Evolutionary conservation across 2,113 vertebrate species (phyloP), one percentile per base, ranked within the genome.

Genomic region (Tympanuchus pallidicinctus): DNA sequence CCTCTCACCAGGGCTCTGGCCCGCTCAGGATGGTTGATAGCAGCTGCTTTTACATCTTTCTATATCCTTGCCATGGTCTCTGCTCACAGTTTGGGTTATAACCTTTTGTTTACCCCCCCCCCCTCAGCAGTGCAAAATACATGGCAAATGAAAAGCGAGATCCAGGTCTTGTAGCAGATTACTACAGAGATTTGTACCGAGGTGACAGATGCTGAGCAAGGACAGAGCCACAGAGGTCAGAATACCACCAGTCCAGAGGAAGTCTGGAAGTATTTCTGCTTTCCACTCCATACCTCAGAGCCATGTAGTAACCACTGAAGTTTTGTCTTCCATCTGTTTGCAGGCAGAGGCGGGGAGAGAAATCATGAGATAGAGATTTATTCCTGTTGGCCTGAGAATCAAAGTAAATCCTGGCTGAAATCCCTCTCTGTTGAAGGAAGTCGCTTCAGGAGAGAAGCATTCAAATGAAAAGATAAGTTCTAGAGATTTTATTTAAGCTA

Each of bases 321-420:
- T 17, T 81, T 67, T 72, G 60, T 15, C 36, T 65, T 84, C 47
- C 60, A 50, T 60, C 48, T 71, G 76, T 43, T 60, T 70, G 85
- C 80, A 91, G 94, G 82, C 28, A 73, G 54, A 73, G 50, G 66
- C 1, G 3, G 45, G 63, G 40, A 80, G 47, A 80, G 60, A 27
- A 80, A 84, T 77, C 64, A 30, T 4, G 1, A 80, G 59, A 43
- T 61, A 79, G 63, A 94, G 47, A 60, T 90, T 91, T 92, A 93
- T 86, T 65, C 6, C 54, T 83, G 43, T 73, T 86, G 85, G 85
- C 93, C 82, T 84, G 89, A 82, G 76, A 84, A 69, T 80, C 90
- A 95, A 93, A 82, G 34, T 47, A 83, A 79, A 48, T 77, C 60
- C 63, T 95, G 82, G 88, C 85, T 92, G 88, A 84, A 80, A 57